Evolutionary conservation across 2,797 vertebrate species (phyloP).

Genomic region (Columba guinea): DNA sequence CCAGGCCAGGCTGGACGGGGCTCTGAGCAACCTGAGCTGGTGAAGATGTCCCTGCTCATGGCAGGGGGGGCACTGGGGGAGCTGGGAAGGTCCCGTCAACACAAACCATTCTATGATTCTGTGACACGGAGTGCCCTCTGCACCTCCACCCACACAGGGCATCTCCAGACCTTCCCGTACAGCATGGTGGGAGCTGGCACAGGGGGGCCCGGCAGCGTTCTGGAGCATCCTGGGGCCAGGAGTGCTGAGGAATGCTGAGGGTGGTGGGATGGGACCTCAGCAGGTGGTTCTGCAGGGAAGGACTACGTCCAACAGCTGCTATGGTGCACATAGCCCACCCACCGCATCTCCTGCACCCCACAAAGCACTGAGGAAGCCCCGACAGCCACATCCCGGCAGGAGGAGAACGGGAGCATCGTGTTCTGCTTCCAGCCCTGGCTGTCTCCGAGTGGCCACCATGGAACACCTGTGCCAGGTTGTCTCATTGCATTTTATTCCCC

Average conservation of each 20-base stretch:
- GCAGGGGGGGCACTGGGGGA: no score
- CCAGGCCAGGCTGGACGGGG: no score
- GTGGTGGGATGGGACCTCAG: background rate
- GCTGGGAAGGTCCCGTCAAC: no score
- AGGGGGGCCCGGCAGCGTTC: no score
- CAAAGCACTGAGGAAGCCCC: background rate
- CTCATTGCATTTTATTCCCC: background rate
- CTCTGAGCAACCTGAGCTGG: no score
- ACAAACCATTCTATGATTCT: no score
- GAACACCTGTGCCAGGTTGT: no score
- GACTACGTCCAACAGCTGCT: background rate
- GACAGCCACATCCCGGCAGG: no score
- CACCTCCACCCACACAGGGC: rapidly evolving
- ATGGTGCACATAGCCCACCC: background rate
- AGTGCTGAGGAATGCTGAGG: background rate
- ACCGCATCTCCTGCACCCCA: background rate
- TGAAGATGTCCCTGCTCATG: no score
- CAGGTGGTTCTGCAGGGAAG: rapidly evolving
- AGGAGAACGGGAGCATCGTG: background rate
- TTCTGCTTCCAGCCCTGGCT: background rate
- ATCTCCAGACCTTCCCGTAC: background rate
- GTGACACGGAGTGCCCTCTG: background rate
- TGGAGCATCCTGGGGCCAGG: rapidly evolving
- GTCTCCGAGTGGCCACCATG: rapidly evolving
- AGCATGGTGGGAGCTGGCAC: rapidly evolving